These are phyloP conservation scores for Palythoa grandiflora DNA, from an alignment of 92 coral and sea anemone species.

Conservation along the genomic window DNA sequence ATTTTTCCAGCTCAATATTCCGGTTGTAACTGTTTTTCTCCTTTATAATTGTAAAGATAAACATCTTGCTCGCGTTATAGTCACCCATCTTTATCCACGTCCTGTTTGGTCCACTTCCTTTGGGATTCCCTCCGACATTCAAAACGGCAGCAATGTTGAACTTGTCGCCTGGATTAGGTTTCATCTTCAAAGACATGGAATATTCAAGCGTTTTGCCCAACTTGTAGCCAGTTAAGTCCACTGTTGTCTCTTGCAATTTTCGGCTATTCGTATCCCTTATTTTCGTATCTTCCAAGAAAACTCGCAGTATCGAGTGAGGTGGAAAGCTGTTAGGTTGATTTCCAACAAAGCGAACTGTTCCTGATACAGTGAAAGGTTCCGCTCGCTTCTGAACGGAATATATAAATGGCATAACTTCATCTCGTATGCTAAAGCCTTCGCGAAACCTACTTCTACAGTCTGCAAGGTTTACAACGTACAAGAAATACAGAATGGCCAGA, in stretches of 20 bases:
- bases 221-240: slow-evolving; percentile 72
- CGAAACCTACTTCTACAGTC: slow-evolving; percentile 15
- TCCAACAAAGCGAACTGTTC: slow-evolving; percentile 61
- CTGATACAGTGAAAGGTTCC: slow-evolving; percentile 50
- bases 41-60: slow-evolving; percentile 60
- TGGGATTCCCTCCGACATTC: slow-evolving; percentile 84
- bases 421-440: slow-evolving; percentile 42
- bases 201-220: slow-evolving; percentile 74
- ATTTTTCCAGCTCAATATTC: slow-evolving; percentile 69
- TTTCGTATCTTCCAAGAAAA: slow-evolving; percentile 79
- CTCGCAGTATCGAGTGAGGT: slow-evolving; percentile 67
- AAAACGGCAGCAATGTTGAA: slow-evolving; percentile 85
- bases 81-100: slow-evolving; percentile 83
- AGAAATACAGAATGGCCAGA: not conserved
- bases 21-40: slow-evolving; percentile 54
- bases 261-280: slow-evolving; percentile 67
- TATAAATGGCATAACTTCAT: slow-evolving; percentile 17
- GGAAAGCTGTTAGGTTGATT: slow-evolving; percentile 65
- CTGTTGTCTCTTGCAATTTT: slow-evolving; percentile 64
- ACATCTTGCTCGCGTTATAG: slow-evolving; percentile 69
- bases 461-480: not conserved
- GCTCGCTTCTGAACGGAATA: slow-evolving; percentile 13
- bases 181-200: slow-evolving; percentile 69
- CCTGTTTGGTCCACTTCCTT: slow-evolving; percentile 44
- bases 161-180: slow-evolving; percentile 40